Evolutionary conservation across 2,113 vertebrate species (phyloP), one percentile per base, ranked within the genome.

Genomic region (Heteronetta atricapilla): DNA sequence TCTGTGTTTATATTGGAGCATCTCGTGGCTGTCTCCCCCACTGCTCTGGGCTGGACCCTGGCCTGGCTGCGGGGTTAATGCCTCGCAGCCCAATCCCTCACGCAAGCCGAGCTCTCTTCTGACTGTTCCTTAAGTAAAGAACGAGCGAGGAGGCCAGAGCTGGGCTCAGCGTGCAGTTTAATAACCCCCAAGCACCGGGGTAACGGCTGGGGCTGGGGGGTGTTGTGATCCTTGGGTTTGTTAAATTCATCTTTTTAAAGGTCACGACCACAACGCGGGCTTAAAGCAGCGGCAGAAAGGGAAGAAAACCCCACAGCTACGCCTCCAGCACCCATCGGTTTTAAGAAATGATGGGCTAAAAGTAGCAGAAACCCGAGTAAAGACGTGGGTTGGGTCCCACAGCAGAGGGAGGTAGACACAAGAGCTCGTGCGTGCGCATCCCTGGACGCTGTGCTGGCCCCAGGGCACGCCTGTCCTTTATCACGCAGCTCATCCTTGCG

Each of bases 401-500:
- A 14, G 62, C 62, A 33, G 34, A 4, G 58, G 38, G 31, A 33
- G n/a, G 42, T 11, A 12, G 53, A 13, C 10, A 28, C 20, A 2
- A 34, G 40, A 38, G 31, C n/a, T 13, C 25, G 10, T 11, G 23
- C n/a, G 10, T 12, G 26, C 25, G 66, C 28, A 12, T 12, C 21
- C 3, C 0, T 1, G 13, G 50, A 9, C 2, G 1, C 56, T 70
- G 44, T 56, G 46, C 34, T 4, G 8, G 36, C 52, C 34, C n/a
- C 36, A 56, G 63, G 59, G 17, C 33, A 20, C 31, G 10, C 18
- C 15, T 62, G 19, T 33, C 87, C 66, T 28, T 21, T 23, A 40
- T 11, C 40, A 11, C 3, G 10, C 40, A 13, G 2, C 28, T 66
- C 70, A 52, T 56, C 34, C 28, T 52, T 15, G 40, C 59, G 12